Base-by-base conservation (phyloP, 2,797 vertebrate genomes). In the Neosilurus hyrtlii region DNA sequence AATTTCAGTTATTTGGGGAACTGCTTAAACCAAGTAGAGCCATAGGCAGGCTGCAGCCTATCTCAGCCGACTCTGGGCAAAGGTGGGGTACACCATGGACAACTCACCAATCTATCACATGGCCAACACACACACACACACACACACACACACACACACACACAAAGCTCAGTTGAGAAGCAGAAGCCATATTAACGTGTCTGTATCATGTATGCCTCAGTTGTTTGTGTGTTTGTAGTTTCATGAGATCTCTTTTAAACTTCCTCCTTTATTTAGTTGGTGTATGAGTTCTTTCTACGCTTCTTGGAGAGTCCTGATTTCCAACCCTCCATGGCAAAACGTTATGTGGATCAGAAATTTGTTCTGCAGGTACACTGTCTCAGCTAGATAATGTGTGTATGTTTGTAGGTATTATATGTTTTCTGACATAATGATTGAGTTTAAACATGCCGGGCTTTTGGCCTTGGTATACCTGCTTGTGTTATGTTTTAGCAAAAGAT, bases 261-360 rank as follows among this genome's bases (percentile, higher is more conserved):
- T 63, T 84, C 22, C 86, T 24, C 75, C 35, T 70, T 43, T 79
- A 37, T 82, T 18, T 86, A 97, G 96, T 92, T 97, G 90, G 96
- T 97, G 22, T 97, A 97, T 71, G 96, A 97, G 90, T 97, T 97
- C 91, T 97, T 97, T 90, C 94, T 97, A 87, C 95, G 96, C 84
- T 97, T 97, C 91, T 92, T 97, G 90, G 96, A 97, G 93, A 97
- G 96, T 89, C 96, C 95, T 2, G 96, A 97, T 91, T 97, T 97
- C 92, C 96, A 97, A 88, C 96, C 96, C 54, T 96, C 96, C 9
- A 95, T 97, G 92, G 96, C 96, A 86, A 97, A 97, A 90, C 95
- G 96, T 91, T 97, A 97, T 14, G 95, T 97, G 79, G 96, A 97
- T 92, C 96, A 97, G 93, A 97, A 97, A 90, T 97, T 97, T 90